Percentiles rank a stretch among this genome's conserved stretches.
phyloP scores from a whole-genome alignment of 1,140 invertebrate species.

The Leptopilina clavipes region DNA sequence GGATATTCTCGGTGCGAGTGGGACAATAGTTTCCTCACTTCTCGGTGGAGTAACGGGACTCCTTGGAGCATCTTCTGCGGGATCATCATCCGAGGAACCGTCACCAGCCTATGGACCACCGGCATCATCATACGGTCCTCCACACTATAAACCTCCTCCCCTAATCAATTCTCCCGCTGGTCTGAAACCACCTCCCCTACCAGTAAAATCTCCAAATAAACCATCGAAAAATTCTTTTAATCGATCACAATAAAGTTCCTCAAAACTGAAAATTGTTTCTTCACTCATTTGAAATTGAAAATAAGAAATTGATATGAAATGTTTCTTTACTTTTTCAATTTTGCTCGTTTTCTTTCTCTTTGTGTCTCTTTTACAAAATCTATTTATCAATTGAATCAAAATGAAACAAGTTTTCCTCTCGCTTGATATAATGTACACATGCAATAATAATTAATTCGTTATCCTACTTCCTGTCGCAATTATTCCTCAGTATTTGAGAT shows the following conservation, averaged over 20 bases:
- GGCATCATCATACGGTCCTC: constrained; percentile 50
- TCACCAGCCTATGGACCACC: constrained; percentile 42
- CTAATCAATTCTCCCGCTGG: background rate
- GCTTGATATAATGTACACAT: too few relatives aligned
- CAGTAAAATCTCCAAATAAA: background rate
- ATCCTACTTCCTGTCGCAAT: background rate
- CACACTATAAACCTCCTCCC: constrained; percentile 1
- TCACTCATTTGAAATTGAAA: too few relatives aligned
- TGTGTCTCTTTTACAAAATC: too few relatives aligned
- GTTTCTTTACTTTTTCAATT: too few relatives aligned
- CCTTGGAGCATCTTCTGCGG: constrained; percentile 60
- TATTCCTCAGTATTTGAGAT: background rate
- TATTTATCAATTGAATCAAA: too few relatives aligned
- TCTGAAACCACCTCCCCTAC: background rate
- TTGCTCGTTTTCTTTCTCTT: too few relatives aligned
- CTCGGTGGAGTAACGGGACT: constrained; percentile 60
- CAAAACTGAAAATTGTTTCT: too few relatives aligned
- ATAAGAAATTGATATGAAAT: too few relatives aligned
- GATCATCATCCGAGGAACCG: constrained; percentile 29
- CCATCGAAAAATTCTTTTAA: background rate
- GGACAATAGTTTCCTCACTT: constrained; percentile 60
- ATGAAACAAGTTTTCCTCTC: too few relatives aligned
- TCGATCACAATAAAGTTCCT: background rate
- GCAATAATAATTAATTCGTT: too few relatives aligned
- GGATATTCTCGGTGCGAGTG: constrained; percentile 62